Conservation (phyloP, 30 jellyfish, hydroid and myxozoan species). For the Rhopilema esculentum region DNA sequence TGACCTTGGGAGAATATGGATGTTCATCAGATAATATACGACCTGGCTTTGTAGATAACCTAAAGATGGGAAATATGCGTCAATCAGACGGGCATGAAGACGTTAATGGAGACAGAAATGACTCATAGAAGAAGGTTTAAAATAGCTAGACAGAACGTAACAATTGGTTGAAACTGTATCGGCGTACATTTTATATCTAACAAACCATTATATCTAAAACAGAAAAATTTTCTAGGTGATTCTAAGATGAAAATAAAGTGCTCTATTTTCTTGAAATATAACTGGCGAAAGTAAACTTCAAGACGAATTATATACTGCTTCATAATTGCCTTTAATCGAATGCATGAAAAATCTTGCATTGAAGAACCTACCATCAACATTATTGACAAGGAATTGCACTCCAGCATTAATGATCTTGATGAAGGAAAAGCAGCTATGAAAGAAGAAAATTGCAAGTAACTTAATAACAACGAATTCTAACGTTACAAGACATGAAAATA, state of each 20-base stretch:
- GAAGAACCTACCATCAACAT: constrained; percentile 77
- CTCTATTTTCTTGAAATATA: too few relatives aligned
- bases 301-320: too few relatives aligned
- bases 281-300: too few relatives aligned
- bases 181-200: too few relatives aligned
- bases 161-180: too few relatives aligned
- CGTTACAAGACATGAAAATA: neutral
- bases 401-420: constrained; percentile 95
- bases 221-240: too few relatives aligned
- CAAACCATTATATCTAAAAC: too few relatives aligned
- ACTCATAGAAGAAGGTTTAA: neutral
- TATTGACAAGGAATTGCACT: constrained; percentile 85
- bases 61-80: neutral
- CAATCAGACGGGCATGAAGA: neutral
- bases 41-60: constrained; percentile 97
- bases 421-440: constrained; percentile 79
- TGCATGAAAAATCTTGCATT: neutral
- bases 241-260: too few relatives aligned
- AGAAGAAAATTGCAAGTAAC: too few relatives aligned
- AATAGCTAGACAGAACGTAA: neutral
- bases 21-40: constrained; percentile 92
- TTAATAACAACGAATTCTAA: too few relatives aligned
- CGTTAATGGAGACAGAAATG: neutral
- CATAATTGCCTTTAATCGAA: too few relatives aligned
- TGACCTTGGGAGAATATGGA: constrained; percentile 91